Evolutionary conservation across 2,113 vertebrate species (phyloP), one percentile per base, ranked within the genome.

Genomic region (Otis tarda): DNA sequence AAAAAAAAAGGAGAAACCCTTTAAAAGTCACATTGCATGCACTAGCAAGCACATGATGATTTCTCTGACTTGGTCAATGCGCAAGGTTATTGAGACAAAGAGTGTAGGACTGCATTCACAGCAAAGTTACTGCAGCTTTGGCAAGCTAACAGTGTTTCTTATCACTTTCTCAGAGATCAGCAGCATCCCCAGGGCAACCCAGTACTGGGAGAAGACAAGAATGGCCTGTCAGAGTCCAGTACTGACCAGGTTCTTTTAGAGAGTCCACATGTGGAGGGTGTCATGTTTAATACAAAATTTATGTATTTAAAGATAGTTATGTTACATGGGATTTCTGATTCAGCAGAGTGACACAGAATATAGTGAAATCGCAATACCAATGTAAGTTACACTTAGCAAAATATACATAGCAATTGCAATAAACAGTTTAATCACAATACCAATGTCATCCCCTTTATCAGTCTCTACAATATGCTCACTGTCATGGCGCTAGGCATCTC

Each of bases 401-500:
- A 84, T 23, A 43, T 8, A 21, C 4, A 28, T 14, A 68, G 28
- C 43, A 50, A 37, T 17, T 55, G 31, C 53, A 76, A 50, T 19
- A n/a, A 73, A 60, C 3, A 33, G 12, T 80, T 91, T 30, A 45
- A 83, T 53, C 35, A n/a, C 10, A 39, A 21, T n/a, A n/a, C 43
- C 28, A 45, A 18, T 21, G n/a, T n/a, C 31, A 35, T 67, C 64
- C 24, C 19, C 8, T 19, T 25, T 76, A 64, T 30, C n/a, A 43
- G 41, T 43, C 41, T 43, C 41, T 43, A 43, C 15, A 43, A 43
- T 15, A 43, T 43, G 41, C 41, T 15, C 5, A 50, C 31, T 53
- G 15, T 28, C 16, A 12, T 41, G n/a, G 68, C 0, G 0, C 27
- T 45, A n/a, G 47, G 10, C 5, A 35, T 63, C 4, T 20, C 12